phyloP scores from a whole-genome alignment of 2,888 invertebrate species.

The Spodoptera picta region DNA sequence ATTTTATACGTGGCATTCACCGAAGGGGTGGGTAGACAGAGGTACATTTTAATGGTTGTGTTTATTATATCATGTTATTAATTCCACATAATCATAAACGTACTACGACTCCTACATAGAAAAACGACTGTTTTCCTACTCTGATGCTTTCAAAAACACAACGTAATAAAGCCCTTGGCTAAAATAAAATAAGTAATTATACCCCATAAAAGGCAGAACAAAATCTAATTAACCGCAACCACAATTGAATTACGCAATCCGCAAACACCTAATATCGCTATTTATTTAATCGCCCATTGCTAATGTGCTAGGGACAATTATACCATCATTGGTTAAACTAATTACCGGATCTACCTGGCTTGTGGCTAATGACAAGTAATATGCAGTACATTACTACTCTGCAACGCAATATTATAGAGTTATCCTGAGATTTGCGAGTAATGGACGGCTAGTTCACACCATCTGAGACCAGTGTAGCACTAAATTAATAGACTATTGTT shows the following conservation, averaged over 20 bases:
- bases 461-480: conserved; percentile 80
- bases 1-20: too few species aligned
- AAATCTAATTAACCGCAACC: conserved; percentile 19
- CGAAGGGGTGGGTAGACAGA: too few species aligned
- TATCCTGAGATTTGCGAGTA: conserved; percentile 84
- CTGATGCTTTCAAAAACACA: too few species aligned
- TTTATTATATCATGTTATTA: too few species aligned
- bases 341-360: conserved; percentile 73
- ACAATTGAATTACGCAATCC: not conserved
- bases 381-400: conserved; percentile 81
- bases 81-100: too few species aligned
- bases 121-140: too few species aligned
- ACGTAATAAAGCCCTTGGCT: too few species aligned
- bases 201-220: conserved; percentile 1
- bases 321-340: conserved; percentile 64
- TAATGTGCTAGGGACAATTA: conserved; percentile 51
- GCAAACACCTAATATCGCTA: conserved; percentile 44
- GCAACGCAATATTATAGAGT: conserved; percentile 78
- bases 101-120: too few species aligned
- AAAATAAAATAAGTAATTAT: not conserved
- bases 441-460: conserved; percentile 78
- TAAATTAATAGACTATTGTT: conserved; percentile 73
- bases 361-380: conserved; percentile 81
- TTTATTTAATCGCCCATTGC: conserved; percentile 42
- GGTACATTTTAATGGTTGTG: too few species aligned